phyloP scores from a whole-genome alignment of 2,797 vertebrate genomes.

The Tauraco hartlaubi region DNA sequence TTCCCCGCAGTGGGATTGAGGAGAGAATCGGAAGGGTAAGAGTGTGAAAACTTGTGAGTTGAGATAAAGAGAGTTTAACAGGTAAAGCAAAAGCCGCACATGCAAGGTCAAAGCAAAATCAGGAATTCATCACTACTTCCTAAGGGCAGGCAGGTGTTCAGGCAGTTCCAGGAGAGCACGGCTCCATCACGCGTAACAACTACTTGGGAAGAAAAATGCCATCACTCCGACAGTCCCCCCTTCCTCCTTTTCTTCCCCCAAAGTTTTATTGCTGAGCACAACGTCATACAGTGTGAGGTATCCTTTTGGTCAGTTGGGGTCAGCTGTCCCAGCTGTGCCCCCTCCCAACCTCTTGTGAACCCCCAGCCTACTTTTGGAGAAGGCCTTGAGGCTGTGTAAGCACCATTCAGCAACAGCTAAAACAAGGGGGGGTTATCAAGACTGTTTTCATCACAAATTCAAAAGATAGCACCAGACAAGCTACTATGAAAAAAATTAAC shows the following conservation, averaged over 20 bases:
- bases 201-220: not conserved
- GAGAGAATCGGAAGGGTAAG: not conserved
- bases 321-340: not conserved
- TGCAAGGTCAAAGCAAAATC: not conserved
- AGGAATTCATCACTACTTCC: not conserved
- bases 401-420: not conserved
- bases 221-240: fast-evolving
- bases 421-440: not conserved
- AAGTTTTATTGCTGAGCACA: not conserved
- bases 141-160: not conserved
- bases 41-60: not conserved
- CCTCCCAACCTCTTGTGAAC: not conserved
- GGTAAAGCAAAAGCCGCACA: not conserved
- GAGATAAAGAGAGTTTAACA: not conserved
- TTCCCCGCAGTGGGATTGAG: fast-evolving
- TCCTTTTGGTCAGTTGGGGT: not conserved
- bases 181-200: fast-evolving
- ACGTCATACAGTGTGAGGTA: fast-evolving
- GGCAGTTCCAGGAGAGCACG: not conserved
- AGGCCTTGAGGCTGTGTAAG: not conserved
- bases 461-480: not conserved
- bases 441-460: not conserved
- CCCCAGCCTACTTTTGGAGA: not conserved
- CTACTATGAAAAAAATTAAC: not conserved
- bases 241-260: fast-evolving